Conservation (phyloP, 2,888 invertebrate species). For the Drosophila vallismaia region DNA sequence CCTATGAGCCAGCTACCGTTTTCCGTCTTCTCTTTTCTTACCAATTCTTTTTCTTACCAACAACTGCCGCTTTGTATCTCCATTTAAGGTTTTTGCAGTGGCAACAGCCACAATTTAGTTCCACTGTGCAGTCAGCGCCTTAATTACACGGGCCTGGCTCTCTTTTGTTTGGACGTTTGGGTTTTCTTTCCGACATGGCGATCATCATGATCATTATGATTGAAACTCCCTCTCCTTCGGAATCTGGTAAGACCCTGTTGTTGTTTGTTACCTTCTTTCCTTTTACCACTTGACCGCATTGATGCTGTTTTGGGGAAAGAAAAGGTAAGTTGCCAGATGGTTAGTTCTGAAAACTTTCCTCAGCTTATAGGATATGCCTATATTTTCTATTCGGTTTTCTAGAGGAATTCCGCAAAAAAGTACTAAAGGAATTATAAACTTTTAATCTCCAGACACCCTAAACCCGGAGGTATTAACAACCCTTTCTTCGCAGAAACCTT, state of each 20-base stretch:
- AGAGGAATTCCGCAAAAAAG: background rate
- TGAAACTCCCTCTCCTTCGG: conserved; percentile 50
- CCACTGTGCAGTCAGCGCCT: conserved; percentile 72
- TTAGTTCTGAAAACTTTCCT: conserved; percentile 16
- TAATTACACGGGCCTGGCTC: conserved; percentile 60
- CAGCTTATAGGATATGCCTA: background rate
- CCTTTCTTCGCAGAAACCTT: conserved; percentile 31
- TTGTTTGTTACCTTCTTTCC: conserved; percentile 34
- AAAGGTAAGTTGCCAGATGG: conserved; percentile 62
- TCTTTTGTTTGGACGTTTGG: conserved; percentile 40
- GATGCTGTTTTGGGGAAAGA: conserved; percentile 26
- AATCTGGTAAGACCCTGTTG: conserved; percentile 1
- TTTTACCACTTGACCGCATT: conserved; percentile 61
- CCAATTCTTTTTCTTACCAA: conserved; percentile 20
- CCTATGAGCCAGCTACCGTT: conserved; percentile 77
- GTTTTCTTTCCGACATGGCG: conserved; percentile 54
- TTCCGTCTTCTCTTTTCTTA: conserved; percentile 29
- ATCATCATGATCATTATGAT: conserved; percentile 38
- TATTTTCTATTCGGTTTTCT: background rate
- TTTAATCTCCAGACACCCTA: conserved; percentile 5
- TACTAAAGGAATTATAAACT: background rate
- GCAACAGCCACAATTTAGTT: conserved; percentile 69
- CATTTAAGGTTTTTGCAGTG: conserved; percentile 35
- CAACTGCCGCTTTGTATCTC: conserved; percentile 20
- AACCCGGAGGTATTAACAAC: conserved; percentile 13